Evolutionary conservation across 2,888 invertebrate species (phyloP).

Genomic region (Balanococcus diminutus): DNA sequence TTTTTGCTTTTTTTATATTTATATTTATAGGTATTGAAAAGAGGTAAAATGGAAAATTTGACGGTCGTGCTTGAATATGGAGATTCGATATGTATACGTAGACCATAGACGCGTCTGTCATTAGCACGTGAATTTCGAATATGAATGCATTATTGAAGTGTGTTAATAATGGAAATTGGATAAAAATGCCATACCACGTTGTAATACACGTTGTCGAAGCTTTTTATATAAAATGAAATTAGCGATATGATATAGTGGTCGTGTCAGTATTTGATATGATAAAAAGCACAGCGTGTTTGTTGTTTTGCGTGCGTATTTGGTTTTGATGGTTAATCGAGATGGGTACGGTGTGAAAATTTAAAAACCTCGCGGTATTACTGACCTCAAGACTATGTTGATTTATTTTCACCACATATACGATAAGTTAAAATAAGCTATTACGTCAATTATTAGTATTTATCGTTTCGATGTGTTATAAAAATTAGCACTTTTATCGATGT

Average conservation of each 20-base stretch:
- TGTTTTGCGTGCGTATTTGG: not conserved
- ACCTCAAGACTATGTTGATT: slow-evolving; percentile 1
- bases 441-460: not conserved
- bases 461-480: not conserved
- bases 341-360: not conserved
- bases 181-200: not conserved
- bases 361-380: not conserved
- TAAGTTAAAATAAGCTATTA: not conserved
- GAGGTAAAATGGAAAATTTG: not conserved
- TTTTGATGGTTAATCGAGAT: not conserved
- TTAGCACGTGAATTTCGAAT: not conserved
- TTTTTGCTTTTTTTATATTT: not conserved
- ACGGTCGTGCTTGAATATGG: not conserved
- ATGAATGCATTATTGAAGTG: not conserved
- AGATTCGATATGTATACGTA: not conserved
- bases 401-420: not conserved
- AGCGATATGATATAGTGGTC: not conserved
- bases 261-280: not conserved
- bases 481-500: not conserved
- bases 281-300: not conserved
- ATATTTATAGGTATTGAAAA: no score
- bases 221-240: not conserved
- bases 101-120: not conserved
- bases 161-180: not conserved
- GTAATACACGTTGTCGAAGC: not conserved